These are phyloP conservation scores for Apogon hyalosoma DNA, from an alignment of 2,797 vertebrate species.

Conservation along the genomic window DNA sequence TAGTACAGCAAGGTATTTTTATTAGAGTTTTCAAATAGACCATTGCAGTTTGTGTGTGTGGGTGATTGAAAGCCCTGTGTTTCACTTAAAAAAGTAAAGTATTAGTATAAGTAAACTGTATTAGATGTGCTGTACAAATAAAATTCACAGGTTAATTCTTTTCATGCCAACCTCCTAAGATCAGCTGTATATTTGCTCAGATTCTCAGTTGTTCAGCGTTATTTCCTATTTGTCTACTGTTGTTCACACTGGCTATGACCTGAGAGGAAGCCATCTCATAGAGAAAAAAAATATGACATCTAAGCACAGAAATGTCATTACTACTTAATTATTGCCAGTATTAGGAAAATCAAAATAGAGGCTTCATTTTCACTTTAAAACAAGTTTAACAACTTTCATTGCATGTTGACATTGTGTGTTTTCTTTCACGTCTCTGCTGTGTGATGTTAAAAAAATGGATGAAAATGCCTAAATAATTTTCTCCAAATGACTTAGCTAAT, in stretches of 20 bases:
- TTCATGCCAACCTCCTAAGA: neutral
- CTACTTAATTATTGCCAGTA: no score
- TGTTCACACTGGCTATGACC: no score
- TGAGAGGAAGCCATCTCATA: no score
- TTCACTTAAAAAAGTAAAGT: no score
- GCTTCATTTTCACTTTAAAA: no score
- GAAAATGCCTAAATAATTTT: slow-evolving; percentile 1
- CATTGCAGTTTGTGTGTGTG: slow-evolving; percentile 2
- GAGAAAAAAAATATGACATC: neutral
- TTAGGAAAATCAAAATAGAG: no score
- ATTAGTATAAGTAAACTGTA: no score
- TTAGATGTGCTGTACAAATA: neutral
- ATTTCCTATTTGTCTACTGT: no score
- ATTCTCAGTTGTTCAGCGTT: no score
- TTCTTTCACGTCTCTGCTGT: neutral
- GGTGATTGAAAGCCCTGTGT: neutral
- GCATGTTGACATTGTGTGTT: no score
- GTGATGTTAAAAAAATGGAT: neutral
- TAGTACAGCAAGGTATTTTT: neutral
- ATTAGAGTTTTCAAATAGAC: neutral
- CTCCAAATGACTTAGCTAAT: neutral
- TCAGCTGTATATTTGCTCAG: neutral
- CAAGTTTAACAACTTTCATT: no score
- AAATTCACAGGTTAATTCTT: slow-evolving; percentile 1
- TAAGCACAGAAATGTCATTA: neutral